Base-by-base conservation (phyloP, 2,888 invertebrate genomes). In the Ophion obscuratus region DNA sequence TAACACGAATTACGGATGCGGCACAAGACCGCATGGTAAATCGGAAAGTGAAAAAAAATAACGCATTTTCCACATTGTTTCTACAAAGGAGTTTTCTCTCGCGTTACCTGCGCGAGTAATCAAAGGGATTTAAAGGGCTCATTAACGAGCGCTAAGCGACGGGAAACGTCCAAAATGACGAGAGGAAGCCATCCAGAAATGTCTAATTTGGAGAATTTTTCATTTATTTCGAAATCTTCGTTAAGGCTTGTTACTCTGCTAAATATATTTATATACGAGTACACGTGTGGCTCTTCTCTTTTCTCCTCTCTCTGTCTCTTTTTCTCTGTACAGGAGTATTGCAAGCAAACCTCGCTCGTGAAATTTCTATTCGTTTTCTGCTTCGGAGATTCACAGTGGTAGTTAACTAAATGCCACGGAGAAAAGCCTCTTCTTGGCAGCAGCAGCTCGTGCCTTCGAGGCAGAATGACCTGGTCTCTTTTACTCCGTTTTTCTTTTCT, bases 361-460 rank as follows among this genome's bases (percentile, higher is more conserved):
- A 31, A 81, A 76, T 83, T 77, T 80, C 80, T 70, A 67, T 82
- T 76, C 73, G 87, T 84, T 68, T 47, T 82, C 78, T 78, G 44
- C 70, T 66, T 27, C 66, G 20, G 66, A 81, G 78, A 75, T 81
- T 59, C 78, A 67, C 68, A 67, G 74, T 53, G 53, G 84, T 77
- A 84, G 83, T 86, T 84, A 86, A 81, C 86, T 86, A 84, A 86
- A 86, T 84, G 86, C 81, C 81, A 67, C 47, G 10, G 77, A 84
- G 84, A 75, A 84, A 81, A 81, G 81, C 78, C 81, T 66, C 74
- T 84, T 86, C 75, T 84, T 86, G 86, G 86, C 86, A 83, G 68
- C 84, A 78, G 31, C 31, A 2, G 74, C 71, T 84, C 79, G 84
- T 84, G 84, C 74, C 81, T 86, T 71, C 81, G 81, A 84, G 84